Base-by-base conservation (phyloP, 2,113 vertebrate species). In the Oreochromis spilurus region DNA sequence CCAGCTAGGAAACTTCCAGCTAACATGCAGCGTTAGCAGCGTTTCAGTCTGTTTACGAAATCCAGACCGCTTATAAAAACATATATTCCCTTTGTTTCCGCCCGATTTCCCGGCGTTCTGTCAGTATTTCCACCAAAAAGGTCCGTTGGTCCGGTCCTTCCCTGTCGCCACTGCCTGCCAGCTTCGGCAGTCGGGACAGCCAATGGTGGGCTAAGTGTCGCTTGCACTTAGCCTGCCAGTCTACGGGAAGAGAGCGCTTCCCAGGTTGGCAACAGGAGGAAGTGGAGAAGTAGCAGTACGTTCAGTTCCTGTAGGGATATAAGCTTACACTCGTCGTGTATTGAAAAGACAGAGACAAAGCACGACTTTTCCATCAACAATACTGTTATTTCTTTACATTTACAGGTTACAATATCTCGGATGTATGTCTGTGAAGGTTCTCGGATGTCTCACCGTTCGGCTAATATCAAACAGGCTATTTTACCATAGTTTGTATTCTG, bases 111-210 rank as follows among this genome's bases (percentile, higher is more conserved):
- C 2, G 16, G 11, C 10, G 12, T 88, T 65, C 29, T 82, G 7
- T 52, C 31, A n/a, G 60, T 87, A 40, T 87, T 85, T 88, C 57
- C 87, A 81, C 45, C 31, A 16, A 26, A 53, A 38, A 55, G 48
- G 77, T 87, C 84, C 48, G 87, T 55, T 9, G 11, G 72, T 79
- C 62, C 83, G 54, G 62, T 86, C 52, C 86, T 84, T 84, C 90
- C 77, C 93, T 53, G 93, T 92, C 87, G 86, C 91, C 90, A n/a
- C 87, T 86, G 91, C 90, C 94, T 91, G 93, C 93, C 92, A 92
- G 88, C 88, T 78, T 88, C 85, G 93, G 93, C 93, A 84, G 93
- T 95, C 92, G 81, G 91, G 92, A 93, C 85, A 91, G 87, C 90
- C 92, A 93, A 91, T 94, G 84, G 87, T 34, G 82, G 62, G 79